phyloP scores from a whole-genome alignment of 2,113 vertebrate species.

The Rissa tridactyla region DNA sequence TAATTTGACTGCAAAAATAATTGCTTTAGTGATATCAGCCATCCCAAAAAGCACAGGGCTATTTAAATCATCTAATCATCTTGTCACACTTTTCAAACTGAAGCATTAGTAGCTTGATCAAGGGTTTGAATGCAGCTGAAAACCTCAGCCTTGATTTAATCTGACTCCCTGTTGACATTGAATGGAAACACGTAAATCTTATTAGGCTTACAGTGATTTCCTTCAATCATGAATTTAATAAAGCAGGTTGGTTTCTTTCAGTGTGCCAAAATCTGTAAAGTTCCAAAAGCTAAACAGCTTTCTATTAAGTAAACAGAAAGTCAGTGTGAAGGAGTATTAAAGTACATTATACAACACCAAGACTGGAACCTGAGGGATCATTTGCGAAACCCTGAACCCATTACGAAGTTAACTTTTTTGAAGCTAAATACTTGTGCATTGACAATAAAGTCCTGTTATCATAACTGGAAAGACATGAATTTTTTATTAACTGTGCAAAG shows the following conservation, averaged over 20 bases:
- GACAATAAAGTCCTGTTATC: background rate
- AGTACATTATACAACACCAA: background rate
- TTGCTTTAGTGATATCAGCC: background rate
- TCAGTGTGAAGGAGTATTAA: background rate
- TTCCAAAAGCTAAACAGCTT: constrained; percentile 25
- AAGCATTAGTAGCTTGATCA: constrained; percentile 43
- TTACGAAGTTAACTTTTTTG: background rate
- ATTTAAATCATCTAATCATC: constrained; percentile 40
- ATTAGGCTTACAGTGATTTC: constrained; percentile 42
- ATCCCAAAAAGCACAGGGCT: background rate
- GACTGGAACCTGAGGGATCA: background rate
- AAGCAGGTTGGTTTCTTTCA: background rate
- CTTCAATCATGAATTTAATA: constrained; percentile 44
- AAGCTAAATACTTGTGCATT: background rate
- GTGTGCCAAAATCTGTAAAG: constrained; percentile 17
- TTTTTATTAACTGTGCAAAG: background rate
- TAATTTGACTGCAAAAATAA: constrained; percentile 14
- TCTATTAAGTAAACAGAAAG: constrained; percentile 37
- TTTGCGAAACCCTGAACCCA: background rate
- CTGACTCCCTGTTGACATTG: constrained; percentile 12
- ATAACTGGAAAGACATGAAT: background rate
- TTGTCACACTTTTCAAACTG: constrained; percentile 35
- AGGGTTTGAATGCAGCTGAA: constrained; percentile 34
- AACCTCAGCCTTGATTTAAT: constrained; percentile 63
- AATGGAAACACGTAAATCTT: constrained; percentile 48